Percentiles rank a stretch among this genome's conserved stretches.
Evolutionary conservation across 2,888 invertebrate genomes (phyloP).

Genomic region (Geotrupes spiniger): DNA sequence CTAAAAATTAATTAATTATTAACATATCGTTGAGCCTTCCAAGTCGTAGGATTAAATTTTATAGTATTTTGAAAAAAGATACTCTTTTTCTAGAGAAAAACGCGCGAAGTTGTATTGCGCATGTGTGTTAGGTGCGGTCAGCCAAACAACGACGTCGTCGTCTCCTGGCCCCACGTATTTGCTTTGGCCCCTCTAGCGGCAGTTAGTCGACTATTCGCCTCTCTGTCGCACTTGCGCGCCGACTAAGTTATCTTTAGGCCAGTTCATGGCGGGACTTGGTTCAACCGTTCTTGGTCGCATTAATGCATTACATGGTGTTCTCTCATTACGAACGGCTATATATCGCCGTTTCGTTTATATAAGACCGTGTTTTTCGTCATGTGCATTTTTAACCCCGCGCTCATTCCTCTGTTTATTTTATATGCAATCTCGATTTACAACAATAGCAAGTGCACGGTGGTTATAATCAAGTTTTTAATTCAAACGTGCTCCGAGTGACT

Average conservation of each 20-base stretch:
- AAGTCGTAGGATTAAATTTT: too few relatives aligned
- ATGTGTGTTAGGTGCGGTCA: slow-evolving; percentile 19
- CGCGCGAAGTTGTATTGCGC: slow-evolving; percentile 10
- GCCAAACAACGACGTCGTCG: slow-evolving; percentile 12
- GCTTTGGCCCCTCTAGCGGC: slow-evolving; percentile 21
- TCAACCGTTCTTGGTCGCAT: slow-evolving; percentile 14
- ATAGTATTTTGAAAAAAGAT: too few relatives aligned
- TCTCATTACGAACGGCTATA: slow-evolving; percentile 3
- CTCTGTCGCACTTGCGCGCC: slow-evolving; percentile 16
- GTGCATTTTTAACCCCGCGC: background rate
- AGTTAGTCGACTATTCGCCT: slow-evolving; percentile 16
- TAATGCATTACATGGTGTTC: slow-evolving; percentile 9
- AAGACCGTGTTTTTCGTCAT: background rate
- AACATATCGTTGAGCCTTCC: too few relatives aligned
- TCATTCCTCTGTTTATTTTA: background rate
- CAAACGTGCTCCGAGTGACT: too few relatives aligned
- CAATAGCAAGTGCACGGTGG: background rate
- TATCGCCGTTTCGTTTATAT: slow-evolving; percentile 1
- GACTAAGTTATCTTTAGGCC: slow-evolving; percentile 8
- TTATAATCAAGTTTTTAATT: too few relatives aligned
- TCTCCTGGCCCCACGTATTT: slow-evolving; percentile 24
- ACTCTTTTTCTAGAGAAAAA: background rate
- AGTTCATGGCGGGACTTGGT: slow-evolving; percentile 18
- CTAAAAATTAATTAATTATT: too few relatives aligned
- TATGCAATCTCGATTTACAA: background rate